These are phyloP conservation scores for Apistogramma diplotaenia DNA, from an alignment of 2,113 vertebrate genomes.

Conservation along the genomic window DNA sequence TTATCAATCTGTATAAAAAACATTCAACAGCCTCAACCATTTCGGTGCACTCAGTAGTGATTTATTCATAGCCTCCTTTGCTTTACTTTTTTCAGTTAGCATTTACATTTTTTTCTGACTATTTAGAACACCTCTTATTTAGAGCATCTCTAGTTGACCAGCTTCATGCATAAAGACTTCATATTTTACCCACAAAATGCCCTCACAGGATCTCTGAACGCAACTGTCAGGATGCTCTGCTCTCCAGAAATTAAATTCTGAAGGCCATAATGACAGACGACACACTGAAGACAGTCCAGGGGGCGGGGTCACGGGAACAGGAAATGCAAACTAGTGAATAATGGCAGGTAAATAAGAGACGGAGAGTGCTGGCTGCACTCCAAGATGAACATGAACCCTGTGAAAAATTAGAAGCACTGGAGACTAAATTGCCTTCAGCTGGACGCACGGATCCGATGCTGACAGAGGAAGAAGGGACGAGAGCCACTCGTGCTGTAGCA, in stretches of 20 bases:
- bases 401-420: constrained; percentile 64
- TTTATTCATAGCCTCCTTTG: background rate
- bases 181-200: constrained; percentile 26
- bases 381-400: constrained; percentile 42
- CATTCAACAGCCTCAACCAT: too few species aligned
- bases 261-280: constrained; percentile 53
- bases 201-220: constrained; percentile 32
- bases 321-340: constrained; percentile 61
- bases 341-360: constrained; percentile 57
- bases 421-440: constrained; percentile 75
- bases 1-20: too few species aligned
- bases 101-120: background rate
- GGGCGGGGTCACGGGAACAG: constrained; percentile 65
- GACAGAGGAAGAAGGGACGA: constrained; percentile 21
- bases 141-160: background rate
- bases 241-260: constrained; percentile 61
- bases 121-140: background rate
- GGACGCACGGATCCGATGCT: constrained; percentile 41
- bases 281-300: constrained; percentile 32
- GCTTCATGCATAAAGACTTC: background rate
- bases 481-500: background rate
- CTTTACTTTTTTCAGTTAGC: background rate
- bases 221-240: constrained; percentile 55
- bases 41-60: background rate
- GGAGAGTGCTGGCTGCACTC: constrained; percentile 43